phyloP scores from a whole-genome alignment of 2,888 invertebrate genomes.

The Megamerina dolium region DNA sequence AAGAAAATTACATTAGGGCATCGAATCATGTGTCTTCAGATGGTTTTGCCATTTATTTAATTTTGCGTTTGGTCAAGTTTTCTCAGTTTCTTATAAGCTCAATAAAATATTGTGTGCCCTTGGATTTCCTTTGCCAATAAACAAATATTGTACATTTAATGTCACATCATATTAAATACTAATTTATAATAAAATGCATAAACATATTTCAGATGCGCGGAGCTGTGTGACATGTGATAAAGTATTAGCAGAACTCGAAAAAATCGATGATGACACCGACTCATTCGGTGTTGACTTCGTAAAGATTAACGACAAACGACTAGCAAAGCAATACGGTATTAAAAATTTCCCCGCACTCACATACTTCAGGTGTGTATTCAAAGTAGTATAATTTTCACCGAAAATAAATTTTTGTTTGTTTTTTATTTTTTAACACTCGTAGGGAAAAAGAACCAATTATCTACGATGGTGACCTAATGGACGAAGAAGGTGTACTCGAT shows the following conservation, averaged over 20 bases:
- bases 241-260: slow-evolving; percentile 84
- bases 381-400: background rate
- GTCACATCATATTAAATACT: too few relatives aligned
- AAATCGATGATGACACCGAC: slow-evolving; percentile 93
- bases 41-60: too few relatives aligned
- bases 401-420: background rate
- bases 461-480: slow-evolving; percentile 95
- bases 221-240: slow-evolving; percentile 89
- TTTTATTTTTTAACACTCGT: too few relatives aligned
- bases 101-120: too few relatives aligned
- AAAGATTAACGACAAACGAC: slow-evolving; percentile 92
- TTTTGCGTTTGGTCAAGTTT: too few relatives aligned
- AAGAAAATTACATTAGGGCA: too few relatives aligned
- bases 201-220: slow-evolving; percentile 78
- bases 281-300: slow-evolving; percentile 92
- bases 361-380: slow-evolving; percentile 71
- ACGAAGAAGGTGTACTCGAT: slow-evolving; percentile 88
- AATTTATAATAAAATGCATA: too few relatives aligned
- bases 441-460: slow-evolving; percentile 94
- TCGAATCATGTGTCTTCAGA: too few relatives aligned
- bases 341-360: slow-evolving; percentile 93
- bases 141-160: too few relatives aligned
- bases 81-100: too few relatives aligned
- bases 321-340: slow-evolving; percentile 94
- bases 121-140: too few relatives aligned